Percentiles rank a stretch among this genome's conserved stretches.
Evolutionary conservation across 1,140 invertebrate species (phyloP).

Genomic region (Drosophila sucinea): DNA sequence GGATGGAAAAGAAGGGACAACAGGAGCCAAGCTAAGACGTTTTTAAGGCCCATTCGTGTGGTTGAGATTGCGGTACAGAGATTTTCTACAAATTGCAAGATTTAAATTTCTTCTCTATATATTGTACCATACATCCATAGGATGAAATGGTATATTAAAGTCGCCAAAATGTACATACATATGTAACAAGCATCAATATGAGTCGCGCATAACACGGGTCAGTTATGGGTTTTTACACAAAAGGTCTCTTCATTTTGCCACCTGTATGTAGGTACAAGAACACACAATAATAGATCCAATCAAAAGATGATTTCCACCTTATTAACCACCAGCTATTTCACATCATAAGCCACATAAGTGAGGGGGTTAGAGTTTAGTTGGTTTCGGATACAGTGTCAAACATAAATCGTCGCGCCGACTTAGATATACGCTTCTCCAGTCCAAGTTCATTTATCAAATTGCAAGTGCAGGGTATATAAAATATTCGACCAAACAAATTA

Average conservation of each 20-base stretch:
- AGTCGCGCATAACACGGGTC: too few relatives aligned
- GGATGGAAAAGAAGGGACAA: not conserved
- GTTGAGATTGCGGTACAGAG: conserved; percentile 49
- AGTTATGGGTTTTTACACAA: too few relatives aligned
- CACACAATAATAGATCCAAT: conserved; percentile 1
- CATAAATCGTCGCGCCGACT: too few relatives aligned
- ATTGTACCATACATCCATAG: not conserved
- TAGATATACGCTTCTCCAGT: too few relatives aligned
- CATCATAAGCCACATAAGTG: conserved; percentile 60
- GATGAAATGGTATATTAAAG: too few relatives aligned
- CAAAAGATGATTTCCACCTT: conserved; percentile 74
- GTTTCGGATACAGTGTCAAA: not conserved
- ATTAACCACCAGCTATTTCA: conserved; percentile 74
- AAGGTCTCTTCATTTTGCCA: too few relatives aligned
- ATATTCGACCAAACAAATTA: too few relatives aligned
- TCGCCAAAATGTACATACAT: too few relatives aligned
- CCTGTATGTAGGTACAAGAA: too few relatives aligned
- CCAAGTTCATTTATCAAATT: too few relatives aligned
- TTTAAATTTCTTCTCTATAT: conserved; percentile 77
- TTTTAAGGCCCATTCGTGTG: conserved; percentile 70
- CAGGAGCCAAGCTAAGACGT: conserved; percentile 39
- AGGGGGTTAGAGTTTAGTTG: conserved; percentile 28
- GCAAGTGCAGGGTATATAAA: too few relatives aligned
- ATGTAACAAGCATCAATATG: too few relatives aligned
- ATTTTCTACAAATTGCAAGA: conserved; percentile 76